Evolutionary conservation across 2,888 invertebrate genomes (phyloP), one percentile per base, ranked within the genome.

Genomic region (Trissolcus brochymenae): DNA sequence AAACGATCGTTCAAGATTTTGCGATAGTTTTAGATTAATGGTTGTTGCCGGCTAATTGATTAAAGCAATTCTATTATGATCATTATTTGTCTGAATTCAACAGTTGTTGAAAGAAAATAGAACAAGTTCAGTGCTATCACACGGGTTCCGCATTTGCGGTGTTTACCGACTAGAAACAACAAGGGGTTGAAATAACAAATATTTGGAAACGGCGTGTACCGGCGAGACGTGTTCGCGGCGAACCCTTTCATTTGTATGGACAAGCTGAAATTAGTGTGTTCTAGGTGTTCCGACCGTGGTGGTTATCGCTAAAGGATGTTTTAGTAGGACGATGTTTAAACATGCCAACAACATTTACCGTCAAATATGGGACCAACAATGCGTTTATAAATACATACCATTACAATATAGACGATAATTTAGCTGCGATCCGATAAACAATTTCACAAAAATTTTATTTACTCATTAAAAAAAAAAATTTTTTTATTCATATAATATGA

Each of bases 191-290:
- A 86, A 87, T 84, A 85, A 87, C 85, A 88, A 88, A 88, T 88
- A 88, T 88, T 88, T 87, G 84, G 81, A 80, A 81, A 80, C 80
- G 80, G 70, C 67, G 60, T 80, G 81, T 80, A 84, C 25, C 81
- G 84, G 83, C 70, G 80, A 77, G 81, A 68, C 81, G 84, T 81
- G 83, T 80, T 84, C 82, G 84, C 85, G 82, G 80, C 82, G 84
- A 87, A 87, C 85, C 87, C 87, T 87, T 88, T 87, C 85, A 87
- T 88, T 88, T 86, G 87, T 87, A 85, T 81, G 84, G 83, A 87
- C 87, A 85, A 83, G 85, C 80, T 77, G 82, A 87, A 88, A 88
- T 88, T 88, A 88, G 88, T 85, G 83, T 81, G 80, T 74, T 78
- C 76, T 67, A 71, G 76, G 67, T 71, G 35, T 35, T 35, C 35